Evolutionary conservation across 2,888 invertebrate species (phyloP).

Genomic region (Endotricha flammealis): DNA sequence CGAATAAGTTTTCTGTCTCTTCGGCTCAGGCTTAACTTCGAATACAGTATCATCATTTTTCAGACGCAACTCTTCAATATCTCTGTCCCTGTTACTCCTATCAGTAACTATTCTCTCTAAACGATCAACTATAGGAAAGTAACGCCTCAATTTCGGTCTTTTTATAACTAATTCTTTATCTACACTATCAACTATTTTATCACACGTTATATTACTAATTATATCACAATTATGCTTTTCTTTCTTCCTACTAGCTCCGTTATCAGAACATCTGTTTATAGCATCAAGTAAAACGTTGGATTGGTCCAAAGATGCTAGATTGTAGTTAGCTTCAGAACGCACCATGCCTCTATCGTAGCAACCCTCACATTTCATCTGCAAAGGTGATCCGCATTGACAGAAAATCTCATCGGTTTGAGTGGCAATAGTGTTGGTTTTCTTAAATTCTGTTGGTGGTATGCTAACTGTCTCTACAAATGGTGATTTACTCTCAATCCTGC

Average conservation of each 20-base stretch:
- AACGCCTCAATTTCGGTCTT: conserved; percentile 59
- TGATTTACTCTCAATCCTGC: conserved; percentile 55
- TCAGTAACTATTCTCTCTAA: conserved; percentile 60
- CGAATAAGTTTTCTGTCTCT: conserved; percentile 60
- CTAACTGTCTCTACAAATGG: conserved; percentile 51
- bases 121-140: conserved; percentile 53
- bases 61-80: conserved; percentile 55
- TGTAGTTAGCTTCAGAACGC: conserved; percentile 59
- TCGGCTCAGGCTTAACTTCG: conserved; percentile 40
- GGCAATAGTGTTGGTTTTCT: conserved; percentile 50
- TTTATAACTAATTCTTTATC: conserved; percentile 47
- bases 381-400: conserved; percentile 52
- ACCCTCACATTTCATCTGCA: conserved; percentile 42
- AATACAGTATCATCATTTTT: conserved; percentile 63
- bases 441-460: conserved; percentile 46
- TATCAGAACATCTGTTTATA: conserved; percentile 60
- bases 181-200: conserved; percentile 42
- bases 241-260: conserved; percentile 41
- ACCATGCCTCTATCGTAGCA: conserved; percentile 51
- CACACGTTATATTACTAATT: conserved; percentile 49
- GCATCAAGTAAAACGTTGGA: conserved; percentile 72
- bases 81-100: conserved; percentile 42
- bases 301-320: conserved; percentile 53
- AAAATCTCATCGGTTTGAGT: conserved; percentile 64
- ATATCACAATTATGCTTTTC: conserved; percentile 76